These are phyloP conservation scores for Pleuronectes platessa DNA, from an alignment of 2,113 vertebrate genomes.

Conservation along the genomic window DNA sequence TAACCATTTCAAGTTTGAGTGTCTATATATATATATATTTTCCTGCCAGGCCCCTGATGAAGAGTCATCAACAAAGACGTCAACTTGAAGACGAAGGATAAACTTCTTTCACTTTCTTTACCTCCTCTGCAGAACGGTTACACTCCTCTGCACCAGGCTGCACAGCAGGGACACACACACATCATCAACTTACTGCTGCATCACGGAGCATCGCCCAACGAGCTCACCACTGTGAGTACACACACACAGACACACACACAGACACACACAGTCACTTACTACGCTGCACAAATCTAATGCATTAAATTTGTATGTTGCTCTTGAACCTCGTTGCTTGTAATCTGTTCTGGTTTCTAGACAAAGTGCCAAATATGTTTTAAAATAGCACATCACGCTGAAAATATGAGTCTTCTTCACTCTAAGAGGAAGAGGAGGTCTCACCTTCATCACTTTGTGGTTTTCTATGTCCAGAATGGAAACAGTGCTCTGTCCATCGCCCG, in stretches of 20 bases:
- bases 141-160: conserved; percentile 95
- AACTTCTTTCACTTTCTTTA: too few species aligned
- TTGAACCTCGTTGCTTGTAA: not conserved
- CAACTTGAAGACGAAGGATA: too few species aligned
- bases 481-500: conserved; percentile 95
- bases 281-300: not conserved
- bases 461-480: conserved; percentile 90
- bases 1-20: conserved; percentile 52
- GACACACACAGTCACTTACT: not conserved
- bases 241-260: not conserved
- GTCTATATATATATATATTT: too few species aligned
- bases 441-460: not conserved
- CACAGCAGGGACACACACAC: conserved; percentile 97
- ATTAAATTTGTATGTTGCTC: not conserved
- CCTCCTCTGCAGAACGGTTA: conserved; percentile 90
- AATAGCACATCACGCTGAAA: too few species aligned
- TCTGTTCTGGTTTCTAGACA: not conserved
- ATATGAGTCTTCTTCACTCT: too few species aligned
- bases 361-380: too few species aligned
- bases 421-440: not conserved
- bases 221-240: conserved; percentile 92
- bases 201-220: conserved; percentile 91
- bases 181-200: conserved; percentile 96
- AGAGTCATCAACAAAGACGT: too few species aligned
- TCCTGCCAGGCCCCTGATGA: too few species aligned